phyloP scores from a whole-genome alignment of 2,113 vertebrate species.

The Oenanthe oenanthe region DNA sequence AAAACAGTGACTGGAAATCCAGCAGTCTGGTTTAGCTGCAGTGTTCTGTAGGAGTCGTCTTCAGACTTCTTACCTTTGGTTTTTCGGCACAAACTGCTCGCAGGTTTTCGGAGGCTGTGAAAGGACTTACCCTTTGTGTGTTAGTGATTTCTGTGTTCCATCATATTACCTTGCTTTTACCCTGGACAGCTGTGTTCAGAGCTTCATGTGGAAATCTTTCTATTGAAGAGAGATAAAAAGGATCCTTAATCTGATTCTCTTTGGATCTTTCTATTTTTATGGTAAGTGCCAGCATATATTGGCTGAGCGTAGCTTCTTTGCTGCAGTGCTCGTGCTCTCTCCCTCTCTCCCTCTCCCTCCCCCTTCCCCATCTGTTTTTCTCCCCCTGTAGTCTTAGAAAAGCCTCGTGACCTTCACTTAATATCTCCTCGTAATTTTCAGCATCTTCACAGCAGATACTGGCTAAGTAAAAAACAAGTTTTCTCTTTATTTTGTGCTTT shows the following conservation, averaged over 20 bases:
- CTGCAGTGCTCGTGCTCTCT: slow-evolving; percentile 78
- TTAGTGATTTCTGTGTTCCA: slow-evolving; percentile 4
- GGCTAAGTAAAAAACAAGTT: slow-evolving; percentile 33
- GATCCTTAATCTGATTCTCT: slow-evolving; percentile 70
- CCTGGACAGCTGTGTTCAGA: slow-evolving; percentile 42
- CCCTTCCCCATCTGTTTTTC: slow-evolving; percentile 34
- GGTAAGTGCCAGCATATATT: slow-evolving; percentile 85
- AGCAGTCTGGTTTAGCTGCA: slow-evolving; percentile 53
- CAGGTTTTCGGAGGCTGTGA: slow-evolving; percentile 47
- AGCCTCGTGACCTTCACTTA: slow-evolving; percentile 77
- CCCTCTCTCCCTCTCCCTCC: slow-evolving; percentile 1
- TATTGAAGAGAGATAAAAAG: slow-evolving; percentile 58
- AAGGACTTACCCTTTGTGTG: slow-evolving; percentile 22
- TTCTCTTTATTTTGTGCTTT: neutral
- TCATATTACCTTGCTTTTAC: slow-evolving; percentile 50
- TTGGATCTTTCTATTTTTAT: slow-evolving; percentile 82
- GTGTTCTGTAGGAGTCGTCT: slow-evolving; percentile 59
- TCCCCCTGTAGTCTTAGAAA: slow-evolving; percentile 26
- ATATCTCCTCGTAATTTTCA: slow-evolving; percentile 8
- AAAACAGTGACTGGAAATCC: slow-evolving; percentile 56
- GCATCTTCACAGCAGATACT: neutral
- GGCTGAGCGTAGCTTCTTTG: slow-evolving; percentile 67
- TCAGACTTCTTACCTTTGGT: slow-evolving; percentile 57
- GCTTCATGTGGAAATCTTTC: slow-evolving; percentile 63
- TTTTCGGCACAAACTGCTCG: slow-evolving; percentile 68